These are phyloP conservation scores for Girardia tigrina DNA, from an alignment of 2,888 invertebrate species.

Conservation along the genomic window DNA sequence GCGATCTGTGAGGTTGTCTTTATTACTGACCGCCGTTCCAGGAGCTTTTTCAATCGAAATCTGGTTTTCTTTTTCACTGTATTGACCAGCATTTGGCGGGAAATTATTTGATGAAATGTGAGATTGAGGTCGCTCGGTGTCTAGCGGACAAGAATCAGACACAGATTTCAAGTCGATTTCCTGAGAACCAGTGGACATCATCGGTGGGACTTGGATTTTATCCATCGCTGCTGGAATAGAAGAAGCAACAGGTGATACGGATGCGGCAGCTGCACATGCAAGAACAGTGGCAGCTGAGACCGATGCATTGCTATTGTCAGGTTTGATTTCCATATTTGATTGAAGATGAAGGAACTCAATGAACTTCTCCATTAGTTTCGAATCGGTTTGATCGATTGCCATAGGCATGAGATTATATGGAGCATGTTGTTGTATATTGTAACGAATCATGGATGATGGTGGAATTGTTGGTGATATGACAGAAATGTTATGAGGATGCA, in stretches of 20 bases:
- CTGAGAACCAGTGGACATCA: no score
- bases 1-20: no score
- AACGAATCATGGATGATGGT: background rate
- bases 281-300: no score
- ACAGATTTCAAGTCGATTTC: background rate
- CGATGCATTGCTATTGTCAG: background rate
- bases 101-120: background rate
- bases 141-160: background rate
- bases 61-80: no score
- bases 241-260: no score
- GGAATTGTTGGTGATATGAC: background rate
- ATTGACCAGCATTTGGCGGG: no score
- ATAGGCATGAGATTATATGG: constrained; percentile 10
- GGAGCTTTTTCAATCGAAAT: no score
- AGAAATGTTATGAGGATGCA: background rate
- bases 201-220: background rate
- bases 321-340: background rate
- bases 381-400: background rate
- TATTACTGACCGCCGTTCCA: no score
- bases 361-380: constrained; percentile 30
- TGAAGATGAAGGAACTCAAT: constrained; percentile 25
- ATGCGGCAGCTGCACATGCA: no score
- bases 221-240: background rate
- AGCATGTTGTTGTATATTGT: no score
- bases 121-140: background rate